These are phyloP conservation scores for Trichoplax adhaerens DNA, from an alignment of 37 sponge, comb jelly and placozoan genomes.

Conservation along the genomic window DNA sequence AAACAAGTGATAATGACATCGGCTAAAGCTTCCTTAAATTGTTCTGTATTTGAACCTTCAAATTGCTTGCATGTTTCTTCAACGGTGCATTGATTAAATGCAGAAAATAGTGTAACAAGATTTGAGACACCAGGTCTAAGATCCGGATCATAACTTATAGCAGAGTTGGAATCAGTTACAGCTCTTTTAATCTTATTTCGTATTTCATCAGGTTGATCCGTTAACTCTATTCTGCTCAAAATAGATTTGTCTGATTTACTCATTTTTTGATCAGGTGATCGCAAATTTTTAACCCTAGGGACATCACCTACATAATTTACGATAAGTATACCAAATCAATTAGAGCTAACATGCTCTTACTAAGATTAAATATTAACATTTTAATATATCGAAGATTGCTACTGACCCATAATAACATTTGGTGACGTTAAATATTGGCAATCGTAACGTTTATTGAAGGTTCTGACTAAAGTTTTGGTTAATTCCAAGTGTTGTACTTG, in stretches of 20 bases:
- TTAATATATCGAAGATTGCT: neutral
- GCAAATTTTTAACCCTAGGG: constrained; percentile 48
- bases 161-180: constrained; percentile 41
- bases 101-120: constrained; percentile 45
- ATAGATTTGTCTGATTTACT: constrained; percentile 70
- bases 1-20: constrained; percentile 30
- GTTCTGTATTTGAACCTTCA: constrained; percentile 32
- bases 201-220: constrained; percentile 53
- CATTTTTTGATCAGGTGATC: constrained; percentile 68
- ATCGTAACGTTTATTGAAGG: constrained; percentile 41
- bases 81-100: constrained; percentile 8
- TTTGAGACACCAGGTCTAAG: constrained; percentile 62
- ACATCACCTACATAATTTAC: constrained; percentile 10
- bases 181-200: constrained; percentile 43
- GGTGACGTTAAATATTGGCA: constrained; percentile 32
- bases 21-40: constrained; percentile 34
- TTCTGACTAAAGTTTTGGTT: constrained; percentile 37
- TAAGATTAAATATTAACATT: neutral
- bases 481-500: constrained; percentile 76
- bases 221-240: constrained; percentile 34
- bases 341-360: neutral
- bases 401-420: constrained; percentile 30
- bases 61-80: constrained; percentile 29
- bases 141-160: constrained; percentile 40
- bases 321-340: neutral